phyloP scores from a whole-genome alignment of 2,797 vertebrate species.

The Sebastes steindachneri region DNA sequence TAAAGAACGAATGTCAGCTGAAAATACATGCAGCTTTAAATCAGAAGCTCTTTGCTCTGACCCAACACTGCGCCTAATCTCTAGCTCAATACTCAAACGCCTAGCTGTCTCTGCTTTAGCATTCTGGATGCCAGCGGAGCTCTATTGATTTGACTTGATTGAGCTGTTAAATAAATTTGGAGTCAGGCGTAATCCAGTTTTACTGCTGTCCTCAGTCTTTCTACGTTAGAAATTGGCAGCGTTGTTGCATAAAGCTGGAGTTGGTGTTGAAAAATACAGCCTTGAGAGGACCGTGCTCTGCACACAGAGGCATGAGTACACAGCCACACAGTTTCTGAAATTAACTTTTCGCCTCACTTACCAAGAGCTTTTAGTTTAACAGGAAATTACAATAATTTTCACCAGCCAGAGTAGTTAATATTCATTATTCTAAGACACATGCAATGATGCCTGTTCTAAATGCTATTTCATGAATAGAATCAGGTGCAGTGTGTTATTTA shows the following conservation, averaged over 20 bases:
- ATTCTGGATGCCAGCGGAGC: conserved; percentile 44
- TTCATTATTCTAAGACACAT: conserved; percentile 16
- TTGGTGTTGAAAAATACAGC: conserved; percentile 41
- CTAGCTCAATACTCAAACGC: conserved; percentile 6
- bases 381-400: conserved; percentile 25
- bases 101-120: conserved; percentile 24
- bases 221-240: conserved; percentile 37
- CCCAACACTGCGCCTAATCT: not conserved
- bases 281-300: not conserved
- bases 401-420: conserved; percentile 11
- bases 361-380: conserved; percentile 15
- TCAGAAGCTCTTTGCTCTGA: not conserved
- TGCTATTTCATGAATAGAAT: conserved; percentile 5
- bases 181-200: conserved; percentile 60
- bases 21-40: conserved; percentile 14
- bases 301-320: not conserved
- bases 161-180: conserved; percentile 73
- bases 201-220: conserved; percentile 49
- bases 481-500: not conserved
- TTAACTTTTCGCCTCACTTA: conserved; percentile 20
- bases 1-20: not conserved
- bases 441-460: conserved; percentile 1
- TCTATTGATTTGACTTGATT: conserved; percentile 72
- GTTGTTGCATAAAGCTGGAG: conserved; percentile 23
- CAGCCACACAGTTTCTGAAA: conserved; percentile 10